Evolutionary conservation across 2,113 vertebrate genomes (phyloP).

Genomic region (Hypomesus transpacificus): DNA sequence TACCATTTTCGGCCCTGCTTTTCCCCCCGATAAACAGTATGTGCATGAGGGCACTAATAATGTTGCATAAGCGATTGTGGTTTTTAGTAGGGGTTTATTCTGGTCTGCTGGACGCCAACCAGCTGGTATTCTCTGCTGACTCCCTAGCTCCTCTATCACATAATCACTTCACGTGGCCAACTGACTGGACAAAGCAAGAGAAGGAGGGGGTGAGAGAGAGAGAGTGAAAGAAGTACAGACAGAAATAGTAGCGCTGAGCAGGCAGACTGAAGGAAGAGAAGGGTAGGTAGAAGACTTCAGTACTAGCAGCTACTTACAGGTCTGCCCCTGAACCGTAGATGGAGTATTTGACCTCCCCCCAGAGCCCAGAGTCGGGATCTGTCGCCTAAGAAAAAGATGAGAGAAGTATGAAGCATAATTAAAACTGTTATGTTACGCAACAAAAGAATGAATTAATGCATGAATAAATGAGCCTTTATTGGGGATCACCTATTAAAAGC

Average conservation of each 20-base stretch:
- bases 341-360: constrained; percentile 94
- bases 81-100: constrained; percentile 20
- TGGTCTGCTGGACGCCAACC: constrained; percentile 6
- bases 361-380: constrained; percentile 91
- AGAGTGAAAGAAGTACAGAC: neutral
- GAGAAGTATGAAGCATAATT: neutral
- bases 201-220: neutral
- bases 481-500: constrained; percentile 50
- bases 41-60: constrained; percentile 11
- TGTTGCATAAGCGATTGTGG: constrained; percentile 30
- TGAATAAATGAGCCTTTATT: constrained; percentile 29
- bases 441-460: constrained; percentile 19
- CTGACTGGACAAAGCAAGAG: neutral
- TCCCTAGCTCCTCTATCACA: neutral
- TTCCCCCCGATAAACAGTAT: constrained; percentile 5
- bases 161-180: constrained; percentile 5
- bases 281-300: neutral
- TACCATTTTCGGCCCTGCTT: neutral
- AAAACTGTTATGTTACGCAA: neutral
- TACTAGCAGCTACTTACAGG: constrained; percentile 77
- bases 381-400: constrained; percentile 73
- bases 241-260: neutral
- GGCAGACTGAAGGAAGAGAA: neutral
- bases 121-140: constrained; percentile 10
- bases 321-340: constrained; percentile 89